Percentiles rank a stretch among this genome's conserved stretches.
Conservation (phyloP, 1,140 invertebrate genomes). For the Antheraea mylitta region DNA sequence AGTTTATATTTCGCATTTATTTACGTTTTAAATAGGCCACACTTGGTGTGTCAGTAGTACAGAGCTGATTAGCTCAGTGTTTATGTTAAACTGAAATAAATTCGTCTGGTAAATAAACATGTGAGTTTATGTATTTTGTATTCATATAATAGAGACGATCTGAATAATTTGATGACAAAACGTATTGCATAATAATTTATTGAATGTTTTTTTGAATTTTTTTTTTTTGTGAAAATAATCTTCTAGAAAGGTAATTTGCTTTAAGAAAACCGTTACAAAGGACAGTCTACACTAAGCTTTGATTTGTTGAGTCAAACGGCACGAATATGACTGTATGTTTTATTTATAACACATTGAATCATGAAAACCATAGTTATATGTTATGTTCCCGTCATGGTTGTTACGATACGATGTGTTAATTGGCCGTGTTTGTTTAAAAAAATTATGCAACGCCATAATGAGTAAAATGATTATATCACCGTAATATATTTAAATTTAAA, state of each 20-base stretch:
- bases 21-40: constrained; percentile 26
- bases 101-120: constrained; percentile 11
- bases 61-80: constrained; percentile 38
- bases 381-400: background rate
- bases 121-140: background rate
- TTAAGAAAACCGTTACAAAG: too few species aligned
- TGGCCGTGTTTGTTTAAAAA: background rate
- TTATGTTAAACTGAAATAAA: constrained; percentile 18
- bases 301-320: too few species aligned
- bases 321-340: background rate
- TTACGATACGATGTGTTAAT: background rate
- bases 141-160: background rate
- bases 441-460: background rate
- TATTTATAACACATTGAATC: background rate
- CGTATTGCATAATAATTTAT: background rate
- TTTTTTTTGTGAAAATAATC: too few species aligned
- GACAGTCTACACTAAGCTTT: too few species aligned
- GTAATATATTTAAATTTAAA: background rate
- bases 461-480: background rate
- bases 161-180: background rate
- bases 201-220: too few species aligned
- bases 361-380: background rate
- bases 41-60: constrained; percentile 34
- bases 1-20: constrained; percentile 14
- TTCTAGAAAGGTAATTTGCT: too few species aligned